Evolutionary conservation across 2,797 vertebrate species (phyloP), one percentile per base, ranked within the genome.

Genomic region (Poeciliopsis paucimaculata): DNA sequence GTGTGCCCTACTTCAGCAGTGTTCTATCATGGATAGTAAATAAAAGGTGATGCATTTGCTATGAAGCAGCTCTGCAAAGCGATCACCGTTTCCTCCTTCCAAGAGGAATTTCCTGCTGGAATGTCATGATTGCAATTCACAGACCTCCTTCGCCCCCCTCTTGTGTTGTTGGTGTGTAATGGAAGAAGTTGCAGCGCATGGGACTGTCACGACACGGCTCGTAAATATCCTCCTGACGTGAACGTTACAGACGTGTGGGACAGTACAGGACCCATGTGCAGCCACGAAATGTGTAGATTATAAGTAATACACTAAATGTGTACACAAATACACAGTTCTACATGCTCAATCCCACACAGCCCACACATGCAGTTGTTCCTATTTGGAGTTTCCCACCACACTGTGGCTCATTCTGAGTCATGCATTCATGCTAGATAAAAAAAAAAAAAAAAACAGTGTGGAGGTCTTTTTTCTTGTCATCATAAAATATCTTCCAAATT

Each of bases 351-450:
- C 84, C 80, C 82, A 85, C 79, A 55, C 72, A 82, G 68, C 89
- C 90, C 86, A 91, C 90, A 84, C 88, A 86, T 51, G 31, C 18
- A 41, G n/a, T 68, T 9, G 72, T 82, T 84, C 80, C 83, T 77
- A 82, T 72, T 72, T 79, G 77, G 82, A 90, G 77, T 88, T 91
- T 90, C 88, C 84, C 85, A 78, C 82, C 45, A 87, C 81, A 83
- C 73, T 66, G 10, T 82, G 60, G 89, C 90, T 90, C 92, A 92
- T 92, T 88, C 84, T 93, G 94, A 92, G 83, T 93, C 93, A 94
- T 85, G 85, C 46, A 82, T 86, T 80, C 49, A 81, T 81, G 60
- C 57, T 46, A 75, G 81, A 66, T 36, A 5, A 9, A 18, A 36
- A 18, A 62, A 31, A n/a, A n/a, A 11, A 39, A 75, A 16, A 20